Evolutionary conservation across 2,888 invertebrate species (phyloP).

Genomic region (Leptinotarsa juncta): DNA sequence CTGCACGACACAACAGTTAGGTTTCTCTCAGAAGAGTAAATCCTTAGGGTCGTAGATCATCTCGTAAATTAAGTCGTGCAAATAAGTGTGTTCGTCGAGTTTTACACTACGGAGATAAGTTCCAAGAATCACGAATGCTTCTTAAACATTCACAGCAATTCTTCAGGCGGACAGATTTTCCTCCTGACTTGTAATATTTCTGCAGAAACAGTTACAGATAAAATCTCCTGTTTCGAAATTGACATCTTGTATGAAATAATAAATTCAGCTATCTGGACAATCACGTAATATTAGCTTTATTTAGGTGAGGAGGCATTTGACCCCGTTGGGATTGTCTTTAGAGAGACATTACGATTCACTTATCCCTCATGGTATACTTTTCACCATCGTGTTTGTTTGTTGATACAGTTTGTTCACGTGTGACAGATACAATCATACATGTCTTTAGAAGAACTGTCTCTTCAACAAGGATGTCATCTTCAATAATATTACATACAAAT

Average conservation of each 20-base stretch:
- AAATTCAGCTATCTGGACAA: constrained; percentile 34
- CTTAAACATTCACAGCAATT: constrained; percentile 13
- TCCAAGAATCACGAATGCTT: constrained; percentile 25
- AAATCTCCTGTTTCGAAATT: constrained; percentile 29
- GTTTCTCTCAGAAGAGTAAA: background rate
- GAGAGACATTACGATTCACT: constrained; percentile 16
- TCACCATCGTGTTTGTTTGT: background rate
- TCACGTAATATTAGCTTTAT: constrained; percentile 30
- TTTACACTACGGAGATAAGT: constrained; percentile 20
- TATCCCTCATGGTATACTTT: constrained; percentile 9
- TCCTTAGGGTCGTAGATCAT: constrained; percentile 7
- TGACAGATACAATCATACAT: background rate
- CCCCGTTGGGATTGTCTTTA: constrained; percentile 23
- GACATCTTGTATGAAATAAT: constrained; percentile 42
- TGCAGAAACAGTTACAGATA: constrained; percentile 35
- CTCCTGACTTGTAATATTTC: constrained; percentile 32
- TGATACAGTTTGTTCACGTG: background rate
- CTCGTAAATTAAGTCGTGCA: constrained; percentile 16
- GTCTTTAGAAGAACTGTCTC: no score
- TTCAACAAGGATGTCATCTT: no score
- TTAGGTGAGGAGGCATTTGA: constrained; percentile 17
- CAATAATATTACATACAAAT: no score
- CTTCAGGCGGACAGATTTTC: constrained; percentile 25
- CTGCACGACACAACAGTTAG: constrained; percentile 16
- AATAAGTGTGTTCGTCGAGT: constrained; percentile 12